phyloP scores from a whole-genome alignment of 2,888 invertebrate species.

The Craniophora ligustri region DNA sequence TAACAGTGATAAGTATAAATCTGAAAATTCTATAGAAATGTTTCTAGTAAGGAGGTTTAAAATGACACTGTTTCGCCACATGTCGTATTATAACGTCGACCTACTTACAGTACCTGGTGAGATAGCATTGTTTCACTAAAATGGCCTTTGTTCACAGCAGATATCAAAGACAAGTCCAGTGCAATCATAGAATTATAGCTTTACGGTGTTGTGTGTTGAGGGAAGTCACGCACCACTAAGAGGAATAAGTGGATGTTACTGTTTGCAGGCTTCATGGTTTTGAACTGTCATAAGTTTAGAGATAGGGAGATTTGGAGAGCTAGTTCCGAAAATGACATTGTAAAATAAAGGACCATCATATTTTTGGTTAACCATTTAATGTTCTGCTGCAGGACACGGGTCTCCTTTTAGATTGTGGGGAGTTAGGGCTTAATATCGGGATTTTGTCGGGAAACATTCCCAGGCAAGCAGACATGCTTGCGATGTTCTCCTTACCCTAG shows the following conservation, averaged over 20 bases:
- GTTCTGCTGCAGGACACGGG: too few relatives aligned
- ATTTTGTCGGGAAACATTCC: too few relatives aligned
- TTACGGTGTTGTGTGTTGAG: slow-evolving; percentile 20
- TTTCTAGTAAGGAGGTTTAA: not conserved
- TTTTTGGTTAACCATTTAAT: too few relatives aligned
- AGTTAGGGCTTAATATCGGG: too few relatives aligned
- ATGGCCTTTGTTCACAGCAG: slow-evolving; percentile 34
- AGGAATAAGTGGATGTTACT: slow-evolving; percentile 22
- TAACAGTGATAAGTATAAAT: too few relatives aligned
- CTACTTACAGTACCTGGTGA: slow-evolving; percentile 24
- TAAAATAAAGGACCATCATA: too few relatives aligned
- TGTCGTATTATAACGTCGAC: slow-evolving; percentile 23
- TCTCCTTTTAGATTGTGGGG: too few relatives aligned
- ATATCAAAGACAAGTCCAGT: slow-evolving; percentile 29
- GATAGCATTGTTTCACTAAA: slow-evolving; percentile 49
- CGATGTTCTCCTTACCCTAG: too few relatives aligned
- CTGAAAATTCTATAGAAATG: not conserved
- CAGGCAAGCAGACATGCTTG: too few relatives aligned
- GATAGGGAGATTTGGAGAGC: too few relatives aligned
- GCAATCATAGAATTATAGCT: slow-evolving; percentile 30
- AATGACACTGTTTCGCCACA: slow-evolving; percentile 28
- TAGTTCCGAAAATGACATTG: too few relatives aligned
- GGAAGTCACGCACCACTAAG: slow-evolving; percentile 19
- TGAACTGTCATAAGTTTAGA: too few relatives aligned
- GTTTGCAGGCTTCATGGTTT: not conserved